Evolutionary conservation across 1,140 invertebrate genomes (phyloP), one percentile per base, ranked within the genome.

Genomic region (Chlorops oryzae): DNA sequence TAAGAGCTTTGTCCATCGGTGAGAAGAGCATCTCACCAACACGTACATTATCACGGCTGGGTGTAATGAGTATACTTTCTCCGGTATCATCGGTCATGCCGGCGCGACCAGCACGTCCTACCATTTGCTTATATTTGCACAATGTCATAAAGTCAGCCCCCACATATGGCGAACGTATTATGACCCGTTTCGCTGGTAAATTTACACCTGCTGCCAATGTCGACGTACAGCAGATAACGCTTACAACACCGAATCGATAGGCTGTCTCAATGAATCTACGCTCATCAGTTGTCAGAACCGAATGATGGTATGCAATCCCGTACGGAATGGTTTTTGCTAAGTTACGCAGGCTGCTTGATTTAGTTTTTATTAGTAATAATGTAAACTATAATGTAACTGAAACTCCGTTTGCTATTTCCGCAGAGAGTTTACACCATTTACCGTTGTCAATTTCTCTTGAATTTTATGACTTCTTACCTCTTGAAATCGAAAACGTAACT

Each of bases 141-240:
- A 87, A 76, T 41, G 81, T 83, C 32, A 98, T 78, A 65, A 91
- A 87, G 9, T 85, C 77, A 37, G 74, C 77, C 3, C 89, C 95
- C 34, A 69, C 65, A 37, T 64, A 69, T 2, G 65, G 65, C 50
- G 85, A 84, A 54, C 92, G 77, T 53, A 98, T 74, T 52, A 98
- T 90, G 0, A 96, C 91, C 62, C 91, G 81, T 75, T 85, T 84
- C 1, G 95, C 95, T 17, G 95, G 95, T 50, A 98, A 79, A 81
- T 98, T 98, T 4, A 98, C 92, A 10, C 95, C 95, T 37, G 95
- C 94, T 28, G 95, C 94, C 54, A 98, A 77, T 12, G 95, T 98
- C 3, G 94, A 96, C 24, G 95, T 98, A 64, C 92, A 96, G 64
- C 90, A 92, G 53, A 98, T 79, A 24, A 93, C 85, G 56, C 83